phyloP scores from a whole-genome alignment of 2,888 invertebrate genomes.

The Tricholauxania praeusta region DNA sequence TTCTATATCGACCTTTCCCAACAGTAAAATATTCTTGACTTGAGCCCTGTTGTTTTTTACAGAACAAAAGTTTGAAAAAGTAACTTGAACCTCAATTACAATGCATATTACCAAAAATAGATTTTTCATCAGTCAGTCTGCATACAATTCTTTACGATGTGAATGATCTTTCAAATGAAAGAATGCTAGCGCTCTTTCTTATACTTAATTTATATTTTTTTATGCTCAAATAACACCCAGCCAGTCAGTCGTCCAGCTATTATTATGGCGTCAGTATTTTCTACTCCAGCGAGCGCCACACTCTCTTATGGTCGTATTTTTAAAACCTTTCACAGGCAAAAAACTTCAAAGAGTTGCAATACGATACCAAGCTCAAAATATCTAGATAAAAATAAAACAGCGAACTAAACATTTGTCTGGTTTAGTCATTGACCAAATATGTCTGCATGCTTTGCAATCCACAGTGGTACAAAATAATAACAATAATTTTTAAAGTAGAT shows the following conservation, averaged over 20 bases:
- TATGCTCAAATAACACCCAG: not conserved
- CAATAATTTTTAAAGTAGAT: too few species aligned
- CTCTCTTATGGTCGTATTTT: constrained; percentile 1
- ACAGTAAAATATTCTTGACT: too few species aligned
- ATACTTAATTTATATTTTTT: too few species aligned
- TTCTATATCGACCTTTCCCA: too few species aligned
- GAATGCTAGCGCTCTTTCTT: too few species aligned
- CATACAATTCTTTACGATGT: not conserved
- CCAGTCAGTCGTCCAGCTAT: not conserved
- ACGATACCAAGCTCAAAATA: too few species aligned
- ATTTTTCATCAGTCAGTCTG: not conserved
- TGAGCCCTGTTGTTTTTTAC: too few species aligned
- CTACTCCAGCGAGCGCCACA: constrained; percentile 6
- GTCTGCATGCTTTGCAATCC: not conserved
- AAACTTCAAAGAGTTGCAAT: not conserved
- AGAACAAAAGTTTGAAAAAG: too few species aligned
- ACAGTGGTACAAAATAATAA: not conserved
- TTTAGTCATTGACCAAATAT: constrained; percentile 31
- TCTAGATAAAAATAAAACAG: too few species aligned
- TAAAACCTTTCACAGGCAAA: not conserved
- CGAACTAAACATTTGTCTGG: not conserved
- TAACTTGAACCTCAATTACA: too few species aligned
- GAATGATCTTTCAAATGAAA: constrained; percentile 5
- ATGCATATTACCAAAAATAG: constrained; percentile 7
- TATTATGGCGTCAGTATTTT: not conserved